These are phyloP conservation scores for Tenthredo mesomela DNA, from an alignment of 2,888 invertebrate genomes.

Conservation along the genomic window DNA sequence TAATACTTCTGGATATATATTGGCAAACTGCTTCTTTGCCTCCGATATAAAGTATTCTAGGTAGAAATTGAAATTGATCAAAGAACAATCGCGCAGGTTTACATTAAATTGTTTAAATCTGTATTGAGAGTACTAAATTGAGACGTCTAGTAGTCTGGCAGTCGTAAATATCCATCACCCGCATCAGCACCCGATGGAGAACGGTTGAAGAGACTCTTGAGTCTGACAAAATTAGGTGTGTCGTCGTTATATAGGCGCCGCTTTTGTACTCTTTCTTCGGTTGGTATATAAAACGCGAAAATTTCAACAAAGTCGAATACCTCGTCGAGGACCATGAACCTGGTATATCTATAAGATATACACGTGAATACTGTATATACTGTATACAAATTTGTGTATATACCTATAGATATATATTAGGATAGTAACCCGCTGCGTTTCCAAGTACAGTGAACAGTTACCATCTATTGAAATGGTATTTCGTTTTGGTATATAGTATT, in stretches of 20 bases:
- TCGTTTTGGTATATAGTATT: not conserved
- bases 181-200: not conserved
- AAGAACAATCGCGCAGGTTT: not conserved
- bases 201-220: constrained; percentile 30
- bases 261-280: not conserved
- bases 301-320: constrained; percentile 45
- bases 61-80: not conserved
- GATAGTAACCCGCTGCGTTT: constrained; percentile 49
- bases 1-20: not conserved
- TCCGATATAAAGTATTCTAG: not conserved
- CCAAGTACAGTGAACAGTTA: constrained; percentile 53
- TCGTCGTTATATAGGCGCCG: not conserved
- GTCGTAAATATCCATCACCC: constrained; percentile 27
- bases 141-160: not conserved
- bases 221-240: constrained; percentile 26
- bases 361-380: not conserved
- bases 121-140: constrained; percentile 12
- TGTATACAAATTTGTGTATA: not conserved
- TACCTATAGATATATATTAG: not conserved
- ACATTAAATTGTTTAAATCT: not conserved
- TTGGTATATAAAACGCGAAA: not conserved
- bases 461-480: constrained; percentile 36
- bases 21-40: not conserved
- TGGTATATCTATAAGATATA: not conserved
- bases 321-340: constrained; percentile 9